A percentile compares a stretch with the other conserved stretches of the same genome.
These are phyloP conservation scores for Drosophila hydei DNA, from an alignment of 1,140 invertebrate species.

Conservation along the genomic window DNA sequence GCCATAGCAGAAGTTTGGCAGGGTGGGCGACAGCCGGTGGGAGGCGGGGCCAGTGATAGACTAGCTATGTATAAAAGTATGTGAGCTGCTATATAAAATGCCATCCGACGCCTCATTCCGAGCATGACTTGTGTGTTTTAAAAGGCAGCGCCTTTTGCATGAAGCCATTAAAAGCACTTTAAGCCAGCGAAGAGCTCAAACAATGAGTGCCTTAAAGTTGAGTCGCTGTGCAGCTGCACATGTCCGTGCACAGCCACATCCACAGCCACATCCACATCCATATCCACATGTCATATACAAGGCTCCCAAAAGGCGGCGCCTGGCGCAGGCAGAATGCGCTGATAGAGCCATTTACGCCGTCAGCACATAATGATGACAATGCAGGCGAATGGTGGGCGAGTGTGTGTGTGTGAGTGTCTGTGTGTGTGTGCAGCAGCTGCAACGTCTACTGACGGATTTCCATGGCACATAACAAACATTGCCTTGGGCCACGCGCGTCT, in stretches of 20 bases:
- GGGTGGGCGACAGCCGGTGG: background rate
- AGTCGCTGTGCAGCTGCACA: slow-evolving; percentile 22
- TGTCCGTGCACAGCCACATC: slow-evolving; percentile 15
- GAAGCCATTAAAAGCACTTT: slow-evolving; percentile 78
- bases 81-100: slow-evolving; percentile 14
- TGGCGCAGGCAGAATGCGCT: slow-evolving; percentile 58
- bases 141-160: slow-evolving; percentile 39
- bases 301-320: slow-evolving; percentile 36
- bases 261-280: slow-evolving; percentile 1
- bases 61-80: slow-evolving; percentile 52
- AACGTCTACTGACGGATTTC: slow-evolving; percentile 76
- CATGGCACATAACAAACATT: slow-evolving; percentile 74
- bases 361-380: slow-evolving; percentile 79
- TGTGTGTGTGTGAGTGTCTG: slow-evolving; percentile 12
- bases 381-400: slow-evolving; percentile 20
- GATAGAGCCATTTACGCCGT: slow-evolving; percentile 81
- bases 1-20: slow-evolving; percentile 54
- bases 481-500: slow-evolving; percentile 44
- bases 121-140: slow-evolving; percentile 60
- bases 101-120: background rate
- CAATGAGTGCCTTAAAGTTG: slow-evolving; percentile 55
- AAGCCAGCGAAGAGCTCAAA: slow-evolving; percentile 50
- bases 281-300: slow-evolving; percentile 60
- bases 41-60: slow-evolving; percentile 48
- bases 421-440: slow-evolving; percentile 43